Evolutionary conservation across 2,113 vertebrate genomes (phyloP), one percentile per base, ranked within the genome.

Genomic region (Ictidomys tridecemlineatus): DNA sequence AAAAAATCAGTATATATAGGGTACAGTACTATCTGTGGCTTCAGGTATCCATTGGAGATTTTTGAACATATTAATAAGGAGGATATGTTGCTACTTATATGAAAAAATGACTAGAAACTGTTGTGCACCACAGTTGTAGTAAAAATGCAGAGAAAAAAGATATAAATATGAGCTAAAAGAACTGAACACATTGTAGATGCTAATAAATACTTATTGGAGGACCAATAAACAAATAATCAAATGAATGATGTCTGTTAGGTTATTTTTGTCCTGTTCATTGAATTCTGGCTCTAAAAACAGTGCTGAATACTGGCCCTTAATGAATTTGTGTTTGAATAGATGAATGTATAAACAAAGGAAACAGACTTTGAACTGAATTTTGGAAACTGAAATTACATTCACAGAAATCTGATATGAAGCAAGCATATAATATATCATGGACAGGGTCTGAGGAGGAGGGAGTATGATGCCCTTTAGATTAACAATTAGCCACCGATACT

Each of bases 231-330:
- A 45, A 48, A 58, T 63, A 28, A 77, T 45, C 24, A 39, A 58
- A 88, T 9, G 5, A 89, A 39, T 85, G 53, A 48, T 89, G 39
- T 37, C 32, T 45, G 17, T 58, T 65, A 39, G 5, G 4, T 85
- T 94, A 95, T n/a, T 90, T 93, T 78, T 83, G 30, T 72, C 65
- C 58, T 88, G 8, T 67, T 93, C 17, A 67, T 22, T 79, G 61
- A 24, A 77, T 58, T 89, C 58, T 61, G 12, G 17, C 39, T 85
- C 34, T 70, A 78, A 88, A 72, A 82, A 82, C 24, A 85, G 32
- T 16, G 53, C 7, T 58, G 4, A 51, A 82, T 70, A 42, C 42
- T 51, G 30, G 61, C 48, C 24, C 58, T 89, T 48, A 72, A 20
- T 63, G 32, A 91, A 20, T 79, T 32, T 86, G 8, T 72, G 32